Percentiles rank a stretch among this genome's conserved stretches.
These are phyloP conservation scores for Chondrilla cf. caribensis DNA, from an alignment of 37 sponge, comb jelly and placozoan genomes.

Conservation along the genomic window DNA sequence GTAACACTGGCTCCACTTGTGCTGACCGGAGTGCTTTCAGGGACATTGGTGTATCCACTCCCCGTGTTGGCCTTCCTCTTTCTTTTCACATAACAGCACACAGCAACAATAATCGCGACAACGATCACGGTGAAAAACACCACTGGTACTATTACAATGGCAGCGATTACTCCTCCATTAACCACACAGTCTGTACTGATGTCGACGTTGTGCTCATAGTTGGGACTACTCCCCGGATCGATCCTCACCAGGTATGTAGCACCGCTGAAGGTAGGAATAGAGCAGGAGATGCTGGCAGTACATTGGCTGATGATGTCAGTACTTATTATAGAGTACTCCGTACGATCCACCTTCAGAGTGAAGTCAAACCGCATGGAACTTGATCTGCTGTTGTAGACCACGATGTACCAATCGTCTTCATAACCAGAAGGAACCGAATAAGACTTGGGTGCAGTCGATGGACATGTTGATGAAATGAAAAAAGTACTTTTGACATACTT, in stretches of 20 bases:
- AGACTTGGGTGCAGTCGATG: neutral
- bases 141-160: neutral
- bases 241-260: neutral
- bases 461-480: neutral
- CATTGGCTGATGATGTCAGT: neutral
- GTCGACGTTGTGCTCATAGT: neutral
- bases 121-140: neutral
- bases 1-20: neutral
- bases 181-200: neutral
- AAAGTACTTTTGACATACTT: neutral
- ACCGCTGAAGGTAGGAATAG: neutral
- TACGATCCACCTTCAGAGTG: neutral
- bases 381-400: neutral
- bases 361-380: neutral
- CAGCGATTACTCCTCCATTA: conserved; percentile 24
- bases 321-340: neutral
- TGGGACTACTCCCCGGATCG: neutral
- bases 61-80: neutral
- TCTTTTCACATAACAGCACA: neutral
- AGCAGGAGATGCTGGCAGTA: neutral
- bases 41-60: neutral
- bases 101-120: neutral
- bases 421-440: neutral
- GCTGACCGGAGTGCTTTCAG: neutral
- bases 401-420: conserved; percentile 14